A percentile compares a stretch with the other conserved stretches of the same genome.
Evolutionary conservation across 2,113 vertebrate genomes (phyloP).

Genomic region (Malurus elegans): DNA sequence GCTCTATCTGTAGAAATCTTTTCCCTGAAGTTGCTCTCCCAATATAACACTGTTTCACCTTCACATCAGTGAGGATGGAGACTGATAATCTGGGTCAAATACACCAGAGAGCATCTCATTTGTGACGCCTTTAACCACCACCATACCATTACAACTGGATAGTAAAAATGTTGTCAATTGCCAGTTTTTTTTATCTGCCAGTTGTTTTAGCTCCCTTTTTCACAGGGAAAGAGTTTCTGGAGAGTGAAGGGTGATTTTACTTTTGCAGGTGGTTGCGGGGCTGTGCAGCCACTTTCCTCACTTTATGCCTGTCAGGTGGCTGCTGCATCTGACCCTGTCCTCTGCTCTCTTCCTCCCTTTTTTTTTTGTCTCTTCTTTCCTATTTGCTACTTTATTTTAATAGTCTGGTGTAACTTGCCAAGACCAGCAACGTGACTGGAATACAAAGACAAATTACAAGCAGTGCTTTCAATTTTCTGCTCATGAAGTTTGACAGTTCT

Average conservation of each 20-base stretch:
- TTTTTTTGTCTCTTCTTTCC: neutral
- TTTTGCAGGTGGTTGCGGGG: fast-evolving
- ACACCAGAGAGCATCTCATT: neutral
- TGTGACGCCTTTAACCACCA: neutral
- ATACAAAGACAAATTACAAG: conserved; percentile 9
- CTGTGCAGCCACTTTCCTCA: neutral
- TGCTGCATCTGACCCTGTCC: neutral
- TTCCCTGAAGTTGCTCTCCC: neutral
- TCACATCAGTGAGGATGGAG: neutral
- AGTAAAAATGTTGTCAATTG: neutral
- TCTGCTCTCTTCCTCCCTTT: neutral
- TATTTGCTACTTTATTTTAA: conserved; percentile 26
- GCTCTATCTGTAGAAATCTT: neutral
- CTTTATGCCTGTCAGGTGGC: neutral
- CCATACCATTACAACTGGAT: neutral
- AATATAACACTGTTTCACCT: neutral
- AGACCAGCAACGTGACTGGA: neutral
- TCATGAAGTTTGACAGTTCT: conserved; percentile 6
- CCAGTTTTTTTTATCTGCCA: neutral
- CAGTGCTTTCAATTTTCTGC: neutral
- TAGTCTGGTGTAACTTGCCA: neutral
- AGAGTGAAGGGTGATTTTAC: neutral
- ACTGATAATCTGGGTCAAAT: neutral
- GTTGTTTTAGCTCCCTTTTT: neutral
- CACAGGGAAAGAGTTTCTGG: neutral